phyloP scores from a whole-genome alignment of 1,140 invertebrate species.

The Ganaspis sp. region DNA sequence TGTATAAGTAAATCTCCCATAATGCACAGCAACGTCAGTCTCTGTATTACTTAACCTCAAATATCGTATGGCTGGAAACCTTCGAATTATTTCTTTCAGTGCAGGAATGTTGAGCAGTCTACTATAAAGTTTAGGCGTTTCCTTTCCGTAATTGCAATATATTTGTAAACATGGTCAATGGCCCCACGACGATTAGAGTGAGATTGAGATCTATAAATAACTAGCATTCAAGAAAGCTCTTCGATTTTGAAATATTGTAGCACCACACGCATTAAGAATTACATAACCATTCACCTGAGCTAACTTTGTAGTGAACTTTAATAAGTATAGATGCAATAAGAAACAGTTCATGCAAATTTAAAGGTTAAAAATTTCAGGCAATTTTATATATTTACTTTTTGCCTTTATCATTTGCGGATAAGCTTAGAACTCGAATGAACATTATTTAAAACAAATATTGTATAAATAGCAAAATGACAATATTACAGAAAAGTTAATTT shows the following conservation, averaged over 20 bases:
- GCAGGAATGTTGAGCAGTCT: neutral
- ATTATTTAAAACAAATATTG: no score
- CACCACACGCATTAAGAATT: neutral
- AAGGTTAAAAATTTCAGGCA: neutral
- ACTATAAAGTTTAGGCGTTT: neutral
- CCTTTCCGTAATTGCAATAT: conserved; percentile 37
- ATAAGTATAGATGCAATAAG: neutral
- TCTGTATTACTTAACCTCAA: no score
- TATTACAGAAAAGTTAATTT: no score
- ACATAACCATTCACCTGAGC: neutral
- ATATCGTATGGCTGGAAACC: no score
- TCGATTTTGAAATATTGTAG: neutral
- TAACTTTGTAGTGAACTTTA: neutral
- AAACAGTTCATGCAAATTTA: neutral
- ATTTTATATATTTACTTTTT: neutral
- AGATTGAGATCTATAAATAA: neutral
- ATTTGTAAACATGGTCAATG: conserved; percentile 46
- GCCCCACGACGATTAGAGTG: conserved; percentile 39
- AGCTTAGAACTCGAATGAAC: no score
- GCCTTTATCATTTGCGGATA: no score
- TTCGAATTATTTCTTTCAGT: no score
- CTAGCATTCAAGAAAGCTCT: neutral
- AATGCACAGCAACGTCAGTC: no score
- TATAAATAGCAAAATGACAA: no score
- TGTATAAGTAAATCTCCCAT: no score